Evolutionary conservation across 2,888 invertebrate genomes (phyloP).

Genomic region (Orthosia incerta): DNA sequence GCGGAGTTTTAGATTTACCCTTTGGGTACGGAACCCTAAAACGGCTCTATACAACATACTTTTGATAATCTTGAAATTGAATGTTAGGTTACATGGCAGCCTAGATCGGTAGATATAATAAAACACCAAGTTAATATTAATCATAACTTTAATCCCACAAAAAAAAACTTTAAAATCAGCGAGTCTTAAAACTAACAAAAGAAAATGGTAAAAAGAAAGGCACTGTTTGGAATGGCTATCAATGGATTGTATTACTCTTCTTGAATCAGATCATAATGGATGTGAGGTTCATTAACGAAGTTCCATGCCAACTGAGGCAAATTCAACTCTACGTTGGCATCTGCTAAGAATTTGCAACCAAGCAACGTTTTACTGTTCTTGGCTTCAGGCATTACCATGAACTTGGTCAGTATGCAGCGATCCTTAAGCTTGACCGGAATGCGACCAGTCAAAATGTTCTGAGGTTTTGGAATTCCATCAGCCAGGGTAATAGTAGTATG

Average conservation of each 20-base stretch:
- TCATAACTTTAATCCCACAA: conserved; percentile 4
- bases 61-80: not conserved
- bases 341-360: conserved; percentile 42
- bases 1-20: too few relatives aligned
- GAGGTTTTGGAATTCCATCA: conserved; percentile 43
- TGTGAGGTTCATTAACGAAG: conserved; percentile 39
- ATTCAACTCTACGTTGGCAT: conserved; percentile 65
- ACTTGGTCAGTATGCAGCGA: conserved; percentile 52
- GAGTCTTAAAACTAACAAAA: not conserved
- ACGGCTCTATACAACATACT: not conserved
- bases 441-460: conserved; percentile 41
- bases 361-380: conserved; percentile 32
- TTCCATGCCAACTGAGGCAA: conserved; percentile 62
- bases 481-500: conserved; percentile 40
- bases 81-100: not conserved
- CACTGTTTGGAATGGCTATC: not conserved
- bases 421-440: conserved; percentile 46
- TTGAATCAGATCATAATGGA: conserved; percentile 39
- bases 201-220: not conserved
- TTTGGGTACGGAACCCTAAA: too few relatives aligned
- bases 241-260: conserved; percentile 6
- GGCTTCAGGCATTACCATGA: conserved; percentile 46
- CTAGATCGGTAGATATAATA: not conserved
- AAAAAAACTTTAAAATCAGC: not conserved
- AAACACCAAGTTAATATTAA: conserved; percentile 1